Conservation (phyloP, 1,140 invertebrate genomes). For the Drosophila kikkawai region DNA sequence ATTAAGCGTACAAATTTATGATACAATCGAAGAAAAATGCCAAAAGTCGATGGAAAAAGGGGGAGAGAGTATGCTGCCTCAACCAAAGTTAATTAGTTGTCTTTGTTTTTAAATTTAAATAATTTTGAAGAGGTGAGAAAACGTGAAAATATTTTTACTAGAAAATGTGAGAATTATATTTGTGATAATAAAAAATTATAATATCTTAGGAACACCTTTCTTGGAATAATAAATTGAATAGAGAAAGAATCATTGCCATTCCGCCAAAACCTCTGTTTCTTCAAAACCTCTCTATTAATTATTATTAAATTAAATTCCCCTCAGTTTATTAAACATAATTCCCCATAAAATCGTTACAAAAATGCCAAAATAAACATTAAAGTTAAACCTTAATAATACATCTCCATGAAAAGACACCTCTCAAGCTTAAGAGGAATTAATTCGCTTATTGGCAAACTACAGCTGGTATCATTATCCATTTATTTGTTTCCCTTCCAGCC, state of each 20-base stretch:
- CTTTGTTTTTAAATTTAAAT: not conserved
- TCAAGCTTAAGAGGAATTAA: conserved; percentile 4
- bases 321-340: not conserved
- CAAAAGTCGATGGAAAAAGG: conserved; percentile 13
- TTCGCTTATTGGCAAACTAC: conserved; percentile 20
- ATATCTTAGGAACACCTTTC: not conserved
- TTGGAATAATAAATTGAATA: not conserved
- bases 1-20: conserved; percentile 56
- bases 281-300: not conserved
- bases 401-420: not conserved
- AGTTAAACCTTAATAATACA: not conserved
- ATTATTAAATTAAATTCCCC: not conserved
- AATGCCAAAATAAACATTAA: not conserved
- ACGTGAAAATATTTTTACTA: not conserved
- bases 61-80: not conserved
- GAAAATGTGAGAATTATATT: not conserved
- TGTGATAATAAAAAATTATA: not conserved
- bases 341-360: not conserved
- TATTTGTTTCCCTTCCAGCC: conserved; percentile 6
- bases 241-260: not conserved
- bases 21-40: conserved; percentile 36
- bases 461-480: conserved; percentile 9
- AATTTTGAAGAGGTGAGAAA: not conserved
- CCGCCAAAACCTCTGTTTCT: not conserved
- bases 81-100: not conserved